Evolutionary conservation across 2,113 vertebrate genomes (phyloP).

Genomic region (Elachura formosa): DNA sequence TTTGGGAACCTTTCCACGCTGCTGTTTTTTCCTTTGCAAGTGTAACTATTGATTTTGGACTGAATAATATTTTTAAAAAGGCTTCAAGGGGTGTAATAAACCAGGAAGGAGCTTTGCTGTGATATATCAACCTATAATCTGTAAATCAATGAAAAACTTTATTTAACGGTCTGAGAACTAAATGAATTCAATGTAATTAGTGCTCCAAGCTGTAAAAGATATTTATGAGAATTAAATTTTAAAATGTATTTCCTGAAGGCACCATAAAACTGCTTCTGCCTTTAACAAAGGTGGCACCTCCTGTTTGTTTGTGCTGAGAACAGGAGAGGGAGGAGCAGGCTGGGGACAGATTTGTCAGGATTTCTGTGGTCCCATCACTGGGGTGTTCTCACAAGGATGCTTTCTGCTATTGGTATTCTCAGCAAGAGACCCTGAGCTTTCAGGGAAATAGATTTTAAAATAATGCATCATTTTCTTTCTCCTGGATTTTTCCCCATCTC

Average conservation of each 20-base stretch:
- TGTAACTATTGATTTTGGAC: slow-evolving; percentile 36
- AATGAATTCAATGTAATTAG: slow-evolving; percentile 54
- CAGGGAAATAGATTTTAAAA: accelerated
- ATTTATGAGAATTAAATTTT: slow-evolving; percentile 58
- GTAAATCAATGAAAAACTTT: slow-evolving; percentile 48
- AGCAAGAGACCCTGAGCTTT: neutral
- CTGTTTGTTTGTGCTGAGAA: neutral
- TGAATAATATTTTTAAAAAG: slow-evolving; percentile 22
- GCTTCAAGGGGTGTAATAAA: neutral
- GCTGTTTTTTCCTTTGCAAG: neutral
- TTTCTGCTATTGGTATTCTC: accelerated
- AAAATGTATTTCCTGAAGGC: neutral
- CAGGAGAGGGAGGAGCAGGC: too few relatives aligned
- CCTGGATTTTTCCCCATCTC: accelerated
- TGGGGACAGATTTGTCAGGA: accelerated
- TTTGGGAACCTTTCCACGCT: neutral
- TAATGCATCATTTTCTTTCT: accelerated
- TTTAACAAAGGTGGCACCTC: neutral
- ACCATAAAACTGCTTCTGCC: neutral
- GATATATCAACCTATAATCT: slow-evolving; percentile 34
- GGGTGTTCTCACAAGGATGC: neutral
- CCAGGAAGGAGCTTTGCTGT: neutral
- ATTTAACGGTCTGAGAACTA: slow-evolving; percentile 45
- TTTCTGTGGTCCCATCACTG: accelerated
- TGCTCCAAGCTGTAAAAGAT: slow-evolving; percentile 25